Evolutionary conservation across 2,888 invertebrate species (phyloP), one percentile per base, ranked within the genome.

Genomic region (Diadegma fenestrale): DNA sequence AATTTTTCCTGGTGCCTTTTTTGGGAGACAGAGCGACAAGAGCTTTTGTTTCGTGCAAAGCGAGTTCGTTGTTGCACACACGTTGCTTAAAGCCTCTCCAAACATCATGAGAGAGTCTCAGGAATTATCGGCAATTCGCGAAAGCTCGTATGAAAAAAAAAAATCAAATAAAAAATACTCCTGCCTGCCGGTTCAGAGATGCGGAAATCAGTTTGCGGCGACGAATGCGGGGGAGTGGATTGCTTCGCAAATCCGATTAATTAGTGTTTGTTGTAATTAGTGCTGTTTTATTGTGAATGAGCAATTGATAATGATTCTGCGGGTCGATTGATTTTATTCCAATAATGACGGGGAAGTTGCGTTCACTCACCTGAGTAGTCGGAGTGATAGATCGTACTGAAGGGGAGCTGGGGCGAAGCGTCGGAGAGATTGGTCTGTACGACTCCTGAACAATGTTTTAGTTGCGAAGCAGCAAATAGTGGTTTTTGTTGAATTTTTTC

Each of bases 321-420:
- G 30, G 43, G 19, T 14, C 30, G 30, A 17, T 61, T 12, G 10
- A 8, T 41, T n/a, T 63, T 8, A 19, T n/a, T 26, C n/a, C n/a
- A 10, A 54, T 48, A 10, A 54, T 48, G n/a, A n/a, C 19, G 14
- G 17, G 41, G 33, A 48, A 37, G 10, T 14, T 10, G 33, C n/a
- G n/a, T 68, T 64, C 79, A 92, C 92, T 92, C 91, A 92, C 93
- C 92, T 92, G 92, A 86, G 91, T 88, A 85, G 91, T 86, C 84
- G 90, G 87, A 86, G 91, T 90, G 89, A 91, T 88, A 78, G 93
- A 92, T 87, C 92, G 69, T 81, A 89, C 85, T 64, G 89, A 79
- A 58, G 78, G 78, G 4, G 82, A 73, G 19, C 19, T 66, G 41
- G 82, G 78, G n/a, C 78, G 82, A 54, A 45, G 43, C 73, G 75